Percentiles rank a stretch among this genome's conserved stretches.
These are phyloP conservation scores for Chrysolina haemoptera DNA, from an alignment of 2,888 invertebrate genomes.

Conservation along the genomic window DNA sequence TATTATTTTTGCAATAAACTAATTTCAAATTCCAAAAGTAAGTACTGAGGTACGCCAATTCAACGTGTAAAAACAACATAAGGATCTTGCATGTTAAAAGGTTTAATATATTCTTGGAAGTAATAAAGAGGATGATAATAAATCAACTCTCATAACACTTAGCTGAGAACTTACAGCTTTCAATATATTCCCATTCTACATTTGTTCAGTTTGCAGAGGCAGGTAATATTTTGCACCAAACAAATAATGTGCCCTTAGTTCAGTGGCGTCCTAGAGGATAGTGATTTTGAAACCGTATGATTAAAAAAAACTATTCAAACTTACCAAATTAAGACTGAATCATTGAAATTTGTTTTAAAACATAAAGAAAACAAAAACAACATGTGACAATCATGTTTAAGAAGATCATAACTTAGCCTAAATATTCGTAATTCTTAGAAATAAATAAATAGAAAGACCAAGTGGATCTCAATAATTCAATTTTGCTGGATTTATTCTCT, in stretches of 20 bases:
- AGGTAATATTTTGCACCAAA: constrained; percentile 4
- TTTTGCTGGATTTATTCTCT: too few relatives aligned
- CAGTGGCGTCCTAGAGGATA: not conserved
- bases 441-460: too few relatives aligned
- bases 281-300: too few relatives aligned
- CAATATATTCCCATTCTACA: not conserved
- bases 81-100: not conserved
- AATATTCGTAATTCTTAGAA: too few relatives aligned
- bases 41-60: not conserved
- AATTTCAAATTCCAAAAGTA: not conserved
- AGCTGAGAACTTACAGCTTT: not conserved
- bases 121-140: not conserved
- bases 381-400: too few relatives aligned
- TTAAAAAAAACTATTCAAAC: too few relatives aligned
- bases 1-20: too few relatives aligned
- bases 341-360: too few relatives aligned
- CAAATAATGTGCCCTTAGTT: not conserved
- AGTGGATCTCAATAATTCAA: too few relatives aligned
- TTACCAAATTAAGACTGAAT: too few relatives aligned
- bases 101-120: not conserved
- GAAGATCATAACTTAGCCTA: too few relatives aligned
- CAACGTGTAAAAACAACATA: not conserved
- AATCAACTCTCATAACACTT: not conserved
- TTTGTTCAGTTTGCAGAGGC: not conserved
- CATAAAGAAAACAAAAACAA: too few relatives aligned